phyloP scores from a whole-genome alignment of 2,797 vertebrate genomes.

The Acridotheres tristis region DNA sequence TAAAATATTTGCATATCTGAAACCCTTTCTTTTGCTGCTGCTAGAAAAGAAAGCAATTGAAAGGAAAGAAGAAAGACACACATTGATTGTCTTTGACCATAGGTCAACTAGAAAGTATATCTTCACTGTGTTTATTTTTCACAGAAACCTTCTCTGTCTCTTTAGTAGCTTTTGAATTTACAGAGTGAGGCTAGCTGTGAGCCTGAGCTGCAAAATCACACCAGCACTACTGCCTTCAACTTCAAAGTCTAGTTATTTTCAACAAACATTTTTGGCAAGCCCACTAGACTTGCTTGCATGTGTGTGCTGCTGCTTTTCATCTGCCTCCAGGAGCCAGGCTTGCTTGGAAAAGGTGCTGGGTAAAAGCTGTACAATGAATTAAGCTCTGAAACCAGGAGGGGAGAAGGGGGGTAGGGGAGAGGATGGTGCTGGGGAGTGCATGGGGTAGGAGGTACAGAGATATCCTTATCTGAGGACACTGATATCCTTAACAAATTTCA shows the following conservation, averaged over 20 bases:
- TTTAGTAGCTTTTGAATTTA: constrained; percentile 5
- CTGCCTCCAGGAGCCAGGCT: background rate
- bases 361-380: background rate
- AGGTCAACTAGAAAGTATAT: background rate
- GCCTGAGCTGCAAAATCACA: background rate
- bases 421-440: background rate
- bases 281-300: background rate
- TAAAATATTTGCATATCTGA: background rate
- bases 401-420: rapidly evolving
- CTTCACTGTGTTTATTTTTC: background rate
- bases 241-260: constrained; percentile 19
- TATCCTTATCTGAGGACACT: background rate
- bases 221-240: background rate
- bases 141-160: constrained; percentile 6
- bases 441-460: background rate
- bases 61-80: background rate
- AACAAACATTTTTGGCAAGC: background rate
- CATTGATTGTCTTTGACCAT: background rate
- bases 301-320: background rate
- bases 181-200: background rate
- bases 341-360: background rate
- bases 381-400: background rate
- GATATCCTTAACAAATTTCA: background rate
- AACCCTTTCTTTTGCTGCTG: background rate
- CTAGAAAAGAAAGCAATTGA: background rate